phyloP scores from a whole-genome alignment of 2,113 vertebrate species.

The Scomber japonicus region DNA sequence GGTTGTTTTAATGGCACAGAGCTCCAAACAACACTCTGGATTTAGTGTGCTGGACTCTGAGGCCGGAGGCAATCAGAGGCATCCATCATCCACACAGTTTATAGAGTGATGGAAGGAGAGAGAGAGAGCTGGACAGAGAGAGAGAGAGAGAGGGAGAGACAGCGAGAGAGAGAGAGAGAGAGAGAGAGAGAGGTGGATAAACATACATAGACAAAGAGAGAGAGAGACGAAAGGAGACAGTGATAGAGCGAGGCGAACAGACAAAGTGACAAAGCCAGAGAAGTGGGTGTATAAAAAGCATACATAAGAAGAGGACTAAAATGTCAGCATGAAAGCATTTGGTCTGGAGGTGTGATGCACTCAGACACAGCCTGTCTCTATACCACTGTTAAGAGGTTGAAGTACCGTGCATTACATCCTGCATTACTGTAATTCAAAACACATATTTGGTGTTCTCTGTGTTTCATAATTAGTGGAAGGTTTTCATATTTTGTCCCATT shows the following conservation, averaged over 20 bases:
- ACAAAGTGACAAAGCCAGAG: conserved; percentile 57
- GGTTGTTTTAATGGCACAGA: conserved; percentile 67
- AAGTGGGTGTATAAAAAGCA: conserved; percentile 73
- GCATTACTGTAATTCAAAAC: conserved; percentile 2
- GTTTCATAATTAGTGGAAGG: neutral
- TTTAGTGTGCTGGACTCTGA: conserved; percentile 57
- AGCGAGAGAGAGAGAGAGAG: conserved; percentile 20
- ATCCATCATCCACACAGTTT: conserved; percentile 67
- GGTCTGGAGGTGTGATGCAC: conserved; percentile 72
- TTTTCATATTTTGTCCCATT: neutral
- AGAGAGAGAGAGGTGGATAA: conserved; percentile 29
- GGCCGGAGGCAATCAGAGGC: conserved; percentile 62
- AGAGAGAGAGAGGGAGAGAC: conserved; percentile 6
- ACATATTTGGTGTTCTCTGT: conserved; percentile 4
- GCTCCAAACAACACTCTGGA: conserved; percentile 27
- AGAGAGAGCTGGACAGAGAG: neutral
- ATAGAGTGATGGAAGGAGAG: conserved; percentile 44
- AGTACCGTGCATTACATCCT: conserved; percentile 47
- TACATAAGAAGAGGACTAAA: conserved; percentile 66
- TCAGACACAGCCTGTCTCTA: conserved; percentile 50
- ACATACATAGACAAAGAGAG: neutral
- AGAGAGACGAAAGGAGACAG: conserved; percentile 43
- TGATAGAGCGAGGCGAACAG: conserved; percentile 52
- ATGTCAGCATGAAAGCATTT: conserved; percentile 68
- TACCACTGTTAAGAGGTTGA: conserved; percentile 48